Percentiles rank a stretch among this genome's conserved stretches.
Evolutionary conservation across 2,888 invertebrate species (phyloP).

Genomic region (Eupithecia pulchellata): DNA sequence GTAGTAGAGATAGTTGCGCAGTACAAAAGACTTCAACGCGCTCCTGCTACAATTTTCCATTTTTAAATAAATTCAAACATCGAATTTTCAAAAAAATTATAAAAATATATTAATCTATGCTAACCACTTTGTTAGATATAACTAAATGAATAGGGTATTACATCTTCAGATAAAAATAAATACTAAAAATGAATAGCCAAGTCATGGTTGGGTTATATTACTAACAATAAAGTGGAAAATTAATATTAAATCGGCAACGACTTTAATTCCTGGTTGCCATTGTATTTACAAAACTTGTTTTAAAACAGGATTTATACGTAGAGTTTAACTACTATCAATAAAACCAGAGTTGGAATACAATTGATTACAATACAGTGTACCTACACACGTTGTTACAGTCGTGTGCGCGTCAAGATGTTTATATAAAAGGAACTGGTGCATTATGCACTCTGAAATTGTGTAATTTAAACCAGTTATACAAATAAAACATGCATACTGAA

Average conservation of each 20-base stretch:
- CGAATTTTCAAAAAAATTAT: background rate
- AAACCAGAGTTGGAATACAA: conserved; percentile 2
- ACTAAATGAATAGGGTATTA: background rate
- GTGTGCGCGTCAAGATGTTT: conserved; percentile 31
- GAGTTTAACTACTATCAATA: background rate
- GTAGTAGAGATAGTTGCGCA: conserved; percentile 8
- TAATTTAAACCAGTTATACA: conserved; percentile 35
- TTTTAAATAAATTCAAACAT: background rate
- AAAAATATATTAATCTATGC: background rate
- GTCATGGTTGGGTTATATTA: background rate
- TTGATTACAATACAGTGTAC: conserved; percentile 28
- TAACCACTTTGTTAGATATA: background rate
- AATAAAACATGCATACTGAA: conserved; percentile 26
- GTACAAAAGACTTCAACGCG: conserved; percentile 48
- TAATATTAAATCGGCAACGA: background rate
- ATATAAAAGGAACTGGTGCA: conserved; percentile 41
- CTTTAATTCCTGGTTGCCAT: background rate
- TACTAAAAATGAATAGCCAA: background rate
- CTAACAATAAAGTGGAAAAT: background rate
- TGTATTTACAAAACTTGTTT: background rate
- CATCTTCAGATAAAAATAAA: background rate
- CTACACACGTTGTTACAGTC: conserved; percentile 25
- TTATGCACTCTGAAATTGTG: conserved; percentile 39
- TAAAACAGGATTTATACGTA: background rate
- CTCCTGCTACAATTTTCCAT: conserved; percentile 7